Conservation (phyloP, 2,888 invertebrate species). For the Lasioglossum pauxillum region DNA sequence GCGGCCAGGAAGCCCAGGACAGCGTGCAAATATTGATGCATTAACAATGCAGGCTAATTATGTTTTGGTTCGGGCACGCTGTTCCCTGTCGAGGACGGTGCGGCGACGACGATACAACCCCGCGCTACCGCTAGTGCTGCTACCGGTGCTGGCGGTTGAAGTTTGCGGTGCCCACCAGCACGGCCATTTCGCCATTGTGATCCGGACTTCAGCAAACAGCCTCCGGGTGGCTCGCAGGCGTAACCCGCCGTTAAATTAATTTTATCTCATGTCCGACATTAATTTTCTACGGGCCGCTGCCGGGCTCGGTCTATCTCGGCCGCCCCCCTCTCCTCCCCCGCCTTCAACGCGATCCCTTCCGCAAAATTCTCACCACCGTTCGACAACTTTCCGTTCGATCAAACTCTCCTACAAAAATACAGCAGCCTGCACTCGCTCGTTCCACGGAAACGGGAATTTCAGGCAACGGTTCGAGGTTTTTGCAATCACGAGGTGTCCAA, state of each 20-base stretch:
- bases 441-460: background rate
- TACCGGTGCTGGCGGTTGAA: slow-evolving; percentile 57
- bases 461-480: background rate
- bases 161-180: slow-evolving; percentile 78
- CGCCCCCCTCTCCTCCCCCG: background rate
- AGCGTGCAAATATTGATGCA: slow-evolving; percentile 84
- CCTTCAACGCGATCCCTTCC: background rate
- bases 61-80: slow-evolving; percentile 81
- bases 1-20: slow-evolving; percentile 76
- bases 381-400: background rate
- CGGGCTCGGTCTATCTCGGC: slow-evolving; percentile 27
- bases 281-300: slow-evolving; percentile 76
- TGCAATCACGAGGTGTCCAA: background rate
- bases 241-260: slow-evolving; percentile 83
- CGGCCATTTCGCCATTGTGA: slow-evolving; percentile 83
- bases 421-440: background rate
- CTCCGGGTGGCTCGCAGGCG: slow-evolving; percentile 76
- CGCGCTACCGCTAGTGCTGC: slow-evolving; percentile 8
- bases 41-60: slow-evolving; percentile 85
- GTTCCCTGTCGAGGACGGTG: slow-evolving; percentile 56
- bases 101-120: slow-evolving; percentile 48
- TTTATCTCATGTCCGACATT: slow-evolving; percentile 83
- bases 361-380: background rate
- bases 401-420: background rate
- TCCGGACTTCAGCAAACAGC: slow-evolving; percentile 82